Evolutionary conservation across 1,140 invertebrate species (phyloP), one percentile per base, ranked within the genome.

Genomic region (Venustaconcha ellipsiformis): DNA sequence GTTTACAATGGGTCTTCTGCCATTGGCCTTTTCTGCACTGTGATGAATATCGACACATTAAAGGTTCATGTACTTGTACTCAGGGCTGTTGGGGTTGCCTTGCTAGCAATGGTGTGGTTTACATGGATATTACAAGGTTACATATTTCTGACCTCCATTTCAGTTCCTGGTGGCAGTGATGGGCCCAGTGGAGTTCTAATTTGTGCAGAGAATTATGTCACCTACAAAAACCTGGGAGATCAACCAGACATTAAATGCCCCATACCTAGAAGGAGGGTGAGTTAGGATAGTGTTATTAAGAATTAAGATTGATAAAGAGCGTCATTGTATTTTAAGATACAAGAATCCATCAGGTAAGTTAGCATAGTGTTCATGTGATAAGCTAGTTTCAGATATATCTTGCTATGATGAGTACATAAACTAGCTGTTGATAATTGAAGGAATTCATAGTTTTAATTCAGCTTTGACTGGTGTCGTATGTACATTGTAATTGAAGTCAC

Each of bases 211-310:
- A 99, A 99, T 90, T 99, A 99, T 89, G 92, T 99, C 0, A 99
- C 99, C 0, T 99, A 99, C 87, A 99, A 99, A 91, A 99, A 99
- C 92, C 92, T 99, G 76, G 99, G 99, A 20, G 99, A 99, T 90
- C 98, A 99, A 87, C 97, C 97, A 84, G 99, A 99, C 87, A 99
- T 99, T 83, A 94, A 97, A 88, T 99, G 98, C 91, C 98, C 98
- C 0, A 99, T 99, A 87, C 99, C 99, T 15, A 92, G 98, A 79
- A 92, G 99, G 82, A 92, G 98, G 79, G 93, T 94, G 86, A 90
- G 90, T 72, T 48, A 8, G 37, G 37, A 48, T 11, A 48, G 37
- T 48, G 37, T 48, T 48, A 48, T 48, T 48, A 48, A 48, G 6
- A 48, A 48, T 48, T 48, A 48, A 48, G 37, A 48, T 48, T 48